phyloP scores from a whole-genome alignment of 2,888 invertebrate genomes.

The Tetragonula carbonaria region DNA sequence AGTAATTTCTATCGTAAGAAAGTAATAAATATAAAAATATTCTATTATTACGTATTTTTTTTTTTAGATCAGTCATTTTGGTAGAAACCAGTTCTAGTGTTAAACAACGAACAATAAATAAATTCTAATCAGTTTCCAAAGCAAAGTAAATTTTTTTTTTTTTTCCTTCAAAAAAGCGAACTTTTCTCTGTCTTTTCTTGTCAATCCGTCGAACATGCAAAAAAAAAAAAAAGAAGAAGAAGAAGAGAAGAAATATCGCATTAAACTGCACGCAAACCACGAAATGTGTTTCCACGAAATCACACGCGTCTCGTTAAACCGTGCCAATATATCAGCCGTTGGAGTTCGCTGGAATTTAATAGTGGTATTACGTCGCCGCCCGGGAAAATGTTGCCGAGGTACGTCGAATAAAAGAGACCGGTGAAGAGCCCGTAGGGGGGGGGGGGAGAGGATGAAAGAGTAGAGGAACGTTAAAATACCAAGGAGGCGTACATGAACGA shows the following conservation, averaged over 20 bases:
- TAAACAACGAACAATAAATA: too few relatives aligned
- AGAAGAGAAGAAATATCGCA: background rate
- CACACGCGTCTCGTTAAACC: background rate
- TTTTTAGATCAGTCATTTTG: too few relatives aligned
- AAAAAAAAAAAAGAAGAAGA: too few relatives aligned
- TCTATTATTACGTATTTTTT: too few relatives aligned
- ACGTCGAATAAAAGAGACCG: background rate
- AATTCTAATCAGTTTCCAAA: too few relatives aligned
- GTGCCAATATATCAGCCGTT: background rate
- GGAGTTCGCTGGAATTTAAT: conserved; percentile 6
- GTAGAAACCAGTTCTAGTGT: too few relatives aligned
- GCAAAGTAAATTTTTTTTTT: too few relatives aligned
- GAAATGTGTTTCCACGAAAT: background rate
- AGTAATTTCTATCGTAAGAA: too few relatives aligned
- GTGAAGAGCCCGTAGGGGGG: background rate
- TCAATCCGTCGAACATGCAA: too few relatives aligned
- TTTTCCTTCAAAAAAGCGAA: too few relatives aligned
- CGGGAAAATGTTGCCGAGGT: conserved; percentile 23
- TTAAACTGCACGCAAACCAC: background rate
- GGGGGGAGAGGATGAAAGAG: conserved; percentile 28
- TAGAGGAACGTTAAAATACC: conserved; percentile 58
- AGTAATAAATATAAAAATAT: too few relatives aligned
- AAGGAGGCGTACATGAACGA: conserved; percentile 65
- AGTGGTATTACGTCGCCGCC: conserved; percentile 3
- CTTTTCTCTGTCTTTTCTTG: too few relatives aligned